These are phyloP conservation scores for Myotis pilosus DNA, from an alignment of 2,797 vertebrate species.

Conservation along the genomic window DNA sequence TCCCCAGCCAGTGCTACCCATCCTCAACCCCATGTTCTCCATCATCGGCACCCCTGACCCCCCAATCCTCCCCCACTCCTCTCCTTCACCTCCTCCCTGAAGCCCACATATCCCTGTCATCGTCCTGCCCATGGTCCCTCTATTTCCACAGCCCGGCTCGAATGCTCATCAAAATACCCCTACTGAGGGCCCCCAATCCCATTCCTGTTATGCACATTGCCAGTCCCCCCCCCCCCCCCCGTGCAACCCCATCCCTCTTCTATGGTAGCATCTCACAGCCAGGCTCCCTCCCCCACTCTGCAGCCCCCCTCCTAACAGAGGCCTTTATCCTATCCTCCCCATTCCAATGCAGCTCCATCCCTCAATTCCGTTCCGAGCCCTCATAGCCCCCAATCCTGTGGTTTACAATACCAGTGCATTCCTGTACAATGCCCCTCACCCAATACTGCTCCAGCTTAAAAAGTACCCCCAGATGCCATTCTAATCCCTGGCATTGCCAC, in stretches of 20 bases:
- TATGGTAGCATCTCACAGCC: constrained; percentile 63
- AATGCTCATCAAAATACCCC: constrained; percentile 65
- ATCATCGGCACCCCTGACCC: constrained; percentile 33
- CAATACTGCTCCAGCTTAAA: constrained; percentile 14
- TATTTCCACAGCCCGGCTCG: constrained; percentile 6
- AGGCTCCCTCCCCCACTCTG: constrained; percentile 62
- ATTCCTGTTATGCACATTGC: constrained; percentile 47
- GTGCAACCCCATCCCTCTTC: constrained; percentile 65
- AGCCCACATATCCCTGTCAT: constrained; percentile 54
- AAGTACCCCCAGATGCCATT: constrained; percentile 63
- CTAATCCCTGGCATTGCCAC: constrained; percentile 13
- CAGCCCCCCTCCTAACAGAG: constrained; percentile 56
- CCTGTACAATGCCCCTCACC: constrained; percentile 53
- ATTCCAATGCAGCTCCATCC: constrained; percentile 56
- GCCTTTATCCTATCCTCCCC: constrained; percentile 60
- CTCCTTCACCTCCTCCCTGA: constrained; percentile 55
- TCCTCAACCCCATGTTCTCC: constrained; percentile 57
- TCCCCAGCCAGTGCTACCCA: constrained; percentile 44
- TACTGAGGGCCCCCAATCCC: constrained; percentile 50
- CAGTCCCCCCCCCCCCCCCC: constrained; percentile 59
- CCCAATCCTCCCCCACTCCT: background rate
- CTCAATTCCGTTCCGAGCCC: constrained; percentile 27
- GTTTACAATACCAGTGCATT: constrained; percentile 46
- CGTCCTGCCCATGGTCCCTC: constrained; percentile 48
- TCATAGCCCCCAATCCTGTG: constrained; percentile 44